A percentile compares a stretch with the other conserved stretches of the same genome.
phyloP scores from a whole-genome alignment of 2,797 vertebrate genomes.

The Netta rufina region DNA sequence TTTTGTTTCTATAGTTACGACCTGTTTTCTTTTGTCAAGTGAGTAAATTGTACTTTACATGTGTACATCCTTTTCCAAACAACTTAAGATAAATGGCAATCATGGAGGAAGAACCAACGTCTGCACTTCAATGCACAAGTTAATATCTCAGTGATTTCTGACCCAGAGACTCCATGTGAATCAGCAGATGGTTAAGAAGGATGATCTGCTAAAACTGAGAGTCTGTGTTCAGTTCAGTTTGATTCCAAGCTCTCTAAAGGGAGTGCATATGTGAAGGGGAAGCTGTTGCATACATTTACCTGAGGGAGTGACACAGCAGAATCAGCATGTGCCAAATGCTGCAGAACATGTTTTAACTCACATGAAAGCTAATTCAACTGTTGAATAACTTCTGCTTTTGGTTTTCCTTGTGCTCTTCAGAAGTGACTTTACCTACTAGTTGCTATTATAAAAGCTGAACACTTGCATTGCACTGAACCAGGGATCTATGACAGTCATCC shows the following conservation, averaged over 20 bases:
- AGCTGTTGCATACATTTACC: background rate
- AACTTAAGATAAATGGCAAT: background rate
- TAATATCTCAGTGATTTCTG: background rate
- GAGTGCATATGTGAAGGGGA: accelerated
- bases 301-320: background rate
- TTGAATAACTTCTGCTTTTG: background rate
- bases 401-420: background rate
- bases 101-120: background rate
- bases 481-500: background rate
- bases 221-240: background rate
- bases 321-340: background rate
- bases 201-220: background rate
- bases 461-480: background rate
- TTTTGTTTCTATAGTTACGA: background rate
- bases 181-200: background rate
- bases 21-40: background rate
- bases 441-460: background rate
- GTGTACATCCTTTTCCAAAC: background rate
- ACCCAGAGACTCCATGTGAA: background rate
- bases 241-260: background rate
- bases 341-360: background rate
- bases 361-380: background rate
- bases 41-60: accelerated
- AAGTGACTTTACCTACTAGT: background rate
- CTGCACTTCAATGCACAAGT: background rate